Percentiles rank a stretch among this genome's conserved stretches.
phyloP scores from a whole-genome alignment of 2,113 vertebrate genomes.

The Pseudopipra pipra region DNA sequence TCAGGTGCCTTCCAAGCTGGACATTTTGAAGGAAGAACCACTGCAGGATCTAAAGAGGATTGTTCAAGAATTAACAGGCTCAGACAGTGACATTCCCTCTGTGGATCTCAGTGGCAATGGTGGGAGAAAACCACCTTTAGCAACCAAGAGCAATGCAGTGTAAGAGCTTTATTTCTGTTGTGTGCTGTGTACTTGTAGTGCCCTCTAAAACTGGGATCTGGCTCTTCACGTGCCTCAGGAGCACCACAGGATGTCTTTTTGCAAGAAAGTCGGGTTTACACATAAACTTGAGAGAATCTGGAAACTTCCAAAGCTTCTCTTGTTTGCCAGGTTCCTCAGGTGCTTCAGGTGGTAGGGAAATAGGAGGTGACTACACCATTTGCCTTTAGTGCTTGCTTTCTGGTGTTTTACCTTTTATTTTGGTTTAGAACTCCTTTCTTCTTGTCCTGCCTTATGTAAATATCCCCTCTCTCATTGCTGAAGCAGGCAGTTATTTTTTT shows the following conservation, averaged over 20 bases:
- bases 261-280: neutral
- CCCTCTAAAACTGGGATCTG: neutral
- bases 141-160: neutral
- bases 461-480: neutral
- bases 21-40: constrained; percentile 61
- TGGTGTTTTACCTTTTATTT: neutral
- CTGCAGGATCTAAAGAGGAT: constrained; percentile 70
- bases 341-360: neutral
- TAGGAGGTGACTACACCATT: neutral
- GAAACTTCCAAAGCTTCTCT: neutral
- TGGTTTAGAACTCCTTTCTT: neutral
- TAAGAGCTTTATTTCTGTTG: neutral
- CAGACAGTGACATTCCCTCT: constrained; percentile 55
- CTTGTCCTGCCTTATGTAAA: neutral
- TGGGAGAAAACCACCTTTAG: neutral
- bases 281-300: neutral
- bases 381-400: neutral
- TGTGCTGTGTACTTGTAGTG: neutral
- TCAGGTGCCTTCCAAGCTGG: constrained; percentile 49
- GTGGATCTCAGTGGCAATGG: neutral
- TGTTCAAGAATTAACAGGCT: constrained; percentile 66
- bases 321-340: neutral
- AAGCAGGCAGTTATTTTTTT: neutral
- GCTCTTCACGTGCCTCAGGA: neutral
- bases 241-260: neutral